Percentiles rank a stretch among this genome's conserved stretches.
Evolutionary conservation across 1,140 invertebrate species (phyloP).

Genomic region (Aphidius ervi): DNA sequence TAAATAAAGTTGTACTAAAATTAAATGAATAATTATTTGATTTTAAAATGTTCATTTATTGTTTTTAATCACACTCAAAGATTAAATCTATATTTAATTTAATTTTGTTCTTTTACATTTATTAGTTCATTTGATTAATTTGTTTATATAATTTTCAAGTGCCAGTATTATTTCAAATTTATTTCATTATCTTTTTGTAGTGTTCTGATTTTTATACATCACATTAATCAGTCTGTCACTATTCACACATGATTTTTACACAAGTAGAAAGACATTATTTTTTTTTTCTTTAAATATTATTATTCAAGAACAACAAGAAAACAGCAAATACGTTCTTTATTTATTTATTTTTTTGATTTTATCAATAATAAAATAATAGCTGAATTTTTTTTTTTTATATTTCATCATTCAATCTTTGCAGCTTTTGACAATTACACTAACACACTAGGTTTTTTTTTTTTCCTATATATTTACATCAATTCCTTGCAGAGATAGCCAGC

Average conservation of each 20-base stretch:
- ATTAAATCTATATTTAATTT: too few species aligned
- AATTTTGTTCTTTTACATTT: too few species aligned
- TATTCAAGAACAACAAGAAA: slow-evolving; percentile 25
- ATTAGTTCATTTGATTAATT: too few species aligned
- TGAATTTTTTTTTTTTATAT: too few species aligned
- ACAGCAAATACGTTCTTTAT: slow-evolving; percentile 13
- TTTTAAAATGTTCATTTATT: not conserved
- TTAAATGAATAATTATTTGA: not conserved
- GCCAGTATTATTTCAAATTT: too few species aligned
- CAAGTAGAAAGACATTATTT: slow-evolving; percentile 21
- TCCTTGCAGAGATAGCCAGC: slow-evolving; percentile 37
- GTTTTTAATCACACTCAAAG: slow-evolving; percentile 5
- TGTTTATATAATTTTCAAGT: too few species aligned
- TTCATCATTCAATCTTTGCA: not conserved
- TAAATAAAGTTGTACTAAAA: not conserved
- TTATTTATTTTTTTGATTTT: slow-evolving; percentile 2
- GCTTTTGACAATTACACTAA: slow-evolving; percentile 22
- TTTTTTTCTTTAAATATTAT: slow-evolving; percentile 13
- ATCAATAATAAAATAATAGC: not conserved
- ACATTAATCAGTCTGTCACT: not conserved
- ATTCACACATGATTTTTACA: not conserved
- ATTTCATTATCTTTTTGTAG: not conserved
- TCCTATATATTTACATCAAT: slow-evolving; percentile 44
- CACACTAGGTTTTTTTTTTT: slow-evolving; percentile 20
- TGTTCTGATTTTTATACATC: not conserved